Conservation (phyloP, 1,140 invertebrate species). For the Procambarus virginalis region DNA sequence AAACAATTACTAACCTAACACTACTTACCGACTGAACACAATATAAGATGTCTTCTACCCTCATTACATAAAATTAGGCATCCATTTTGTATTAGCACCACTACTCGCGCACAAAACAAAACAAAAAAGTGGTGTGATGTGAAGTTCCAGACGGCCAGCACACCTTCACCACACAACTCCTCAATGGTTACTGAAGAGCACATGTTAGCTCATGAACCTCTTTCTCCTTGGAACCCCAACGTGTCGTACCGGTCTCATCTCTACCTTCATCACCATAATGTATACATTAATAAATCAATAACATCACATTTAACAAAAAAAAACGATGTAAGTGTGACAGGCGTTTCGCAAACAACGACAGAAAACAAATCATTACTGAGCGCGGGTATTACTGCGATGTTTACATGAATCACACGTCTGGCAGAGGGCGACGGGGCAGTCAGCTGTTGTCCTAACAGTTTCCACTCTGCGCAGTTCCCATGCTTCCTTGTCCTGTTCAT, state of each 20-base stretch:
- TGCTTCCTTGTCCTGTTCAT: too few relatives aligned
- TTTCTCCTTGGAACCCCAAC: neutral
- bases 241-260: neutral
- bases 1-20: neutral
- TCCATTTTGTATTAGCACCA: neutral
- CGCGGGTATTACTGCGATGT: neutral
- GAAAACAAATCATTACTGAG: neutral
- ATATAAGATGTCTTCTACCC: neutral
- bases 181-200: neutral
- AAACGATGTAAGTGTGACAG: neutral
- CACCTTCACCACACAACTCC: neutral
- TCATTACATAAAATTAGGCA: neutral
- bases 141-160: neutral
- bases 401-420: neutral
- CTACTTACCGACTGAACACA: neutral
- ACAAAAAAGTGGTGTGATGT: neutral
- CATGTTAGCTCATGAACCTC: neutral
- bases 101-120: neutral
- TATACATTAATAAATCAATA: neutral
- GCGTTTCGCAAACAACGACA: neutral
- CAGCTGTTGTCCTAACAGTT: neutral
- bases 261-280: neutral
- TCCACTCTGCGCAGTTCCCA: neutral
- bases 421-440: neutral
- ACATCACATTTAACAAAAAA: too few relatives aligned